Evolutionary conservation across 2,113 vertebrate genomes (phyloP), one percentile per base, ranked within the genome.

Genomic region (Sclerurus mexicanus): DNA sequence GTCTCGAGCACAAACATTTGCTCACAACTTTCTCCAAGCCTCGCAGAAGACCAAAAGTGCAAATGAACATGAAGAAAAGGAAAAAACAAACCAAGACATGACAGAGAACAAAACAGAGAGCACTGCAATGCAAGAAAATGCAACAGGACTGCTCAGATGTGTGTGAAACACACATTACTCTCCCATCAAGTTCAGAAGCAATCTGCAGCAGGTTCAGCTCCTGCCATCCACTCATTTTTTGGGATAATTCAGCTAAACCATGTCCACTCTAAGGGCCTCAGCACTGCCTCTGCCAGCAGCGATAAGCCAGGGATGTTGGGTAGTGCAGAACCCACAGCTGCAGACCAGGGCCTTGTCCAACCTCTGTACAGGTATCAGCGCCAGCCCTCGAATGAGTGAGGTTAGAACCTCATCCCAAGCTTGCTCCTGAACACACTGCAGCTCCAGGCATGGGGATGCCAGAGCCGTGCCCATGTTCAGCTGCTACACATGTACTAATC

Each of bases 231-330:
- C 39, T 60, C 15, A 2, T 17, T 62, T 40, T 69, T 55, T 6
- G 40, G 42, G 86, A 53, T 46, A 90, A 52, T 14, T 14, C 58
- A 40, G 30, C 40, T 44, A 21, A 76, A 49, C 30, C 30, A 12
- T 0, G 0, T 40, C 20, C 18, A 40, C 37, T 18, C 8, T 19
- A 23, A 21, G 1, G 12, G 37, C 50, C 75, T 28, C 49, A 33
- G 39, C 1, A 10, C 7, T 7, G 52, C 25, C 66, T 22, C 64
- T 58, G 63, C 50, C 72, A 58, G 23, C 31, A 25, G 15, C 10
- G 59, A 74, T 5, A 53, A 55, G 33, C 35, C 85, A 76, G 46
- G 53, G 44, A 13, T 11, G 17, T 0, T 47, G 72, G 59, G 23
- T 0, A 10, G 49, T 8, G 23, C 40, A 66, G 73, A 63, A 18